Base-by-base conservation (phyloP, 2,113 vertebrate species). In the Brachirus orientalis region DNA sequence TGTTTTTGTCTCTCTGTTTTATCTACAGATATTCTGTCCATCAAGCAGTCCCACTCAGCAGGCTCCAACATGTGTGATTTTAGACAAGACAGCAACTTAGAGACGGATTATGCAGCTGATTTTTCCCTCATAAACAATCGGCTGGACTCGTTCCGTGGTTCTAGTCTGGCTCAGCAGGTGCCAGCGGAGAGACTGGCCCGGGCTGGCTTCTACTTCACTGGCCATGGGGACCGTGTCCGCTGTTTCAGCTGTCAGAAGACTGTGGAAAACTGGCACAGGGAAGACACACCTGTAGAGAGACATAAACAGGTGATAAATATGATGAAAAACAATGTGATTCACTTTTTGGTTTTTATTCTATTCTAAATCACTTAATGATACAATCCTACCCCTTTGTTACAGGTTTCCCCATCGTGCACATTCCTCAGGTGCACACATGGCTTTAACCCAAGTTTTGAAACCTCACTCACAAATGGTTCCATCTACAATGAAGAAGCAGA, bases 131-230 rank as follows among this genome's bases (percentile, higher is more conserved):
- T 97, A 11, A 59, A 19, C 6, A 68, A 41, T 20, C 93, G 97
- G 19, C 66, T 94, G 37, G 80, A 64, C 55, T 97, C 96, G 0
- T 98, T 97, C 84, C 65, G 38, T 18, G 86, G 75, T 57, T 98
- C 96, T 61, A 92, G 91, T 11, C 86, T 75, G 63, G 72, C 20
- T 54, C 87, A 90, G 37, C 92, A 93, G 0, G 77, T 98, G 53
- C 90, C 95, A 0, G 89, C 92, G 0, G 81, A 84, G 40, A 91
- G 90, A 1, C 55, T 98, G 37, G 96, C 97, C 22, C 88, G 80
- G 22, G 96, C 96, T 16, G 98, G 96, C 33, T 97, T 98, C 82
- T 93, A 95, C 44, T 97, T 95, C 71, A 96, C 94, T 0, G 98
- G 97, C 19, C 65, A 87, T n/a, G 88, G 91, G 1, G 96, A 98